A percentile compares a stretch with the other conserved stretches of the same genome.
These are phyloP conservation scores for Hylomyscus alleni DNA, from an alignment of 2,797 vertebrate species.

Conservation along the genomic window DNA sequence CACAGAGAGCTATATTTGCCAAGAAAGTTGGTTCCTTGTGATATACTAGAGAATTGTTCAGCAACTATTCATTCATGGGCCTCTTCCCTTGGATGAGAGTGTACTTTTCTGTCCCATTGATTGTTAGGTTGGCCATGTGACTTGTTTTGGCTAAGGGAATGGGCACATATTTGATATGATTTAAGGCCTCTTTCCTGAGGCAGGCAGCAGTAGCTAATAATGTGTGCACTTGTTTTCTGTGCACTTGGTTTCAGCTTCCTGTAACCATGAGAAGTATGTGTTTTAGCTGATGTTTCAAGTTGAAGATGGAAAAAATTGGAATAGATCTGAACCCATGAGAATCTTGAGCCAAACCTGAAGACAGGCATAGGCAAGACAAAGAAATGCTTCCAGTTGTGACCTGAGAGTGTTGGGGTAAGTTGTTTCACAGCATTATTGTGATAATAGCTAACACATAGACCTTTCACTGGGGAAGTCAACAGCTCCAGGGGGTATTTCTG, in stretches of 20 bases:
- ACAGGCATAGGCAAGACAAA: neutral
- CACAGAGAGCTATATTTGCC: neutral
- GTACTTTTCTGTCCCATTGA: neutral
- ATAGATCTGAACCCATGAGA: neutral
- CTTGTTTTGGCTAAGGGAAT: neutral
- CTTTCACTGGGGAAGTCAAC: neutral
- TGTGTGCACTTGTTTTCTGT: neutral
- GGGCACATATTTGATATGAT: neutral
- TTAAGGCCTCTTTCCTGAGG: neutral
- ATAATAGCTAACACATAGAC: neutral
- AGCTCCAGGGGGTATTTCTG: constrained; percentile 26
- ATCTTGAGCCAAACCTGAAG: constrained; percentile 11
- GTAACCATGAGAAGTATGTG: neutral
- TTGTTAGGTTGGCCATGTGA: neutral
- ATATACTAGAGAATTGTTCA: neutral
- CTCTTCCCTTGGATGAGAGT: neutral
- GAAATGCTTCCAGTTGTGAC: neutral
- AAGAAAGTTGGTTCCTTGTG: neutral
- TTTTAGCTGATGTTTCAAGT: constrained; percentile 13
- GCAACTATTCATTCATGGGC: neutral
- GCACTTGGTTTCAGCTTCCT: neutral
- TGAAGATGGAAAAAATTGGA: neutral
- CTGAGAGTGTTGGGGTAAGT: neutral
- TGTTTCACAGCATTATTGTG: neutral
- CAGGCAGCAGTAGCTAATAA: neutral